Conservation (phyloP, 2,888 invertebrate genomes). For the Danaus chrysippus region DNA sequence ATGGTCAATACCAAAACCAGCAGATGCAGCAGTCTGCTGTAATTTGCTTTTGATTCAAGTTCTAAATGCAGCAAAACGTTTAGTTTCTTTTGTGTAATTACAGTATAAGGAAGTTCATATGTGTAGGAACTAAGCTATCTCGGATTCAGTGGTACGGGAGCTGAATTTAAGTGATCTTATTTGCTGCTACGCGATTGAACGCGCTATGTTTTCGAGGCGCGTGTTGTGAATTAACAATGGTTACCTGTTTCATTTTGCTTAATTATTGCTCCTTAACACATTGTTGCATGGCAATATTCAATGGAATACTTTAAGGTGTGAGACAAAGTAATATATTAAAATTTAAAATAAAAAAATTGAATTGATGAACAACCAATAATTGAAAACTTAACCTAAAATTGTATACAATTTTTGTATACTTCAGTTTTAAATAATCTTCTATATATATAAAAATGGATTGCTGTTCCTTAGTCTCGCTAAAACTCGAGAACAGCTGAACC, state of each 20-base stretch:
- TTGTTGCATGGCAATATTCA: neutral
- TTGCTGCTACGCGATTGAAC: conserved; percentile 62
- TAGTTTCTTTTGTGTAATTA: conserved; percentile 73
- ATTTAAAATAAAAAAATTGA: too few species aligned
- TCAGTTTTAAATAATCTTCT: too few species aligned
- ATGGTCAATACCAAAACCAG: conserved; percentile 46
- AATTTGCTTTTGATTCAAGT: conserved; percentile 48
- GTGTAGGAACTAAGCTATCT: conserved; percentile 65
- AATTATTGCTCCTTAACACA: conserved; percentile 52
- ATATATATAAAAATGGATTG: too few species aligned
- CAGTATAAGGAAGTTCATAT: conserved; percentile 58
- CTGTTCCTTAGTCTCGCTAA: too few species aligned
- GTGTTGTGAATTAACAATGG: conserved; percentile 66
- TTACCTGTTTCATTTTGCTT: conserved; percentile 56
- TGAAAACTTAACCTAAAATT: too few species aligned
- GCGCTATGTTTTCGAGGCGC: conserved; percentile 51
- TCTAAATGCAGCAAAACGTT: conserved; percentile 52
- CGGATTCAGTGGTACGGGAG: conserved; percentile 60
- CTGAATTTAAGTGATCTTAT: conserved; percentile 76
- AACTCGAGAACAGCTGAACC: too few species aligned
- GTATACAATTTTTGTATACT: too few species aligned
- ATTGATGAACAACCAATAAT: too few species aligned
- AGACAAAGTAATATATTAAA: too few species aligned
- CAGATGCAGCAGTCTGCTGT: conserved; percentile 39
- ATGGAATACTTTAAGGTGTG: too few species aligned